Evolutionary conservation across 2,113 vertebrate species (phyloP).

Genomic region (Oreochromis tanganicae): DNA sequence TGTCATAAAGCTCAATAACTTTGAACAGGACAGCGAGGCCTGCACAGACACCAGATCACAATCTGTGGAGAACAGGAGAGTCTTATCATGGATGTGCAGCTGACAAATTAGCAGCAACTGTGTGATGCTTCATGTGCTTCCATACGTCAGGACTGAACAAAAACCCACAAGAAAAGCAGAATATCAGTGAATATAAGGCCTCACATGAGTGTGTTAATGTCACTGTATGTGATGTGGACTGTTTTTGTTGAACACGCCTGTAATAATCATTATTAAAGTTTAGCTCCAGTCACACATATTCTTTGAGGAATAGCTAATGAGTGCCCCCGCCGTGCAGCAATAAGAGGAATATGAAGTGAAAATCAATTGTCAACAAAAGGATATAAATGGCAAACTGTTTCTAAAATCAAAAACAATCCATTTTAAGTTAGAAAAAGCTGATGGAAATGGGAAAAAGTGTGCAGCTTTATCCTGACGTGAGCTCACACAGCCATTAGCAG

Average conservation of each 20-base stretch:
- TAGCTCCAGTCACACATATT: rapidly evolving
- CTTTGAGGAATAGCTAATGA: neutral
- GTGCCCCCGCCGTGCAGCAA: neutral
- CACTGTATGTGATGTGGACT: neutral
- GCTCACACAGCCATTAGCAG: neutral
- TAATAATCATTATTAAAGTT: rapidly evolving
- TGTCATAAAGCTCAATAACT: neutral
- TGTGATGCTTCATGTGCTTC: neutral
- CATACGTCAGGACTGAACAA: rapidly evolving
- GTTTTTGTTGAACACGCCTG: neutral
- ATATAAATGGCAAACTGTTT: neutral
- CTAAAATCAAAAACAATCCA: neutral
- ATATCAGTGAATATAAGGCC: rapidly evolving
- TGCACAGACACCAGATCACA: neutral
- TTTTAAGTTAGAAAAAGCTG: neutral
- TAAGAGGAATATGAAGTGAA: neutral
- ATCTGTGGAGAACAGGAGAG: neutral
- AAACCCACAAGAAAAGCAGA: neutral
- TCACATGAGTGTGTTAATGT: neutral
- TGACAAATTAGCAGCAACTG: neutral
- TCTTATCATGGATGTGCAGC: rapidly evolving
- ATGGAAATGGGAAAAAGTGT: neutral
- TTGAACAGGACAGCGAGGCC: neutral
- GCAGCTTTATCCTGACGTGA: neutral
- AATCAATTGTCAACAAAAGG: neutral